phyloP scores from a whole-genome alignment of 2,888 invertebrate species.

The Coenonympha glycerion region DNA sequence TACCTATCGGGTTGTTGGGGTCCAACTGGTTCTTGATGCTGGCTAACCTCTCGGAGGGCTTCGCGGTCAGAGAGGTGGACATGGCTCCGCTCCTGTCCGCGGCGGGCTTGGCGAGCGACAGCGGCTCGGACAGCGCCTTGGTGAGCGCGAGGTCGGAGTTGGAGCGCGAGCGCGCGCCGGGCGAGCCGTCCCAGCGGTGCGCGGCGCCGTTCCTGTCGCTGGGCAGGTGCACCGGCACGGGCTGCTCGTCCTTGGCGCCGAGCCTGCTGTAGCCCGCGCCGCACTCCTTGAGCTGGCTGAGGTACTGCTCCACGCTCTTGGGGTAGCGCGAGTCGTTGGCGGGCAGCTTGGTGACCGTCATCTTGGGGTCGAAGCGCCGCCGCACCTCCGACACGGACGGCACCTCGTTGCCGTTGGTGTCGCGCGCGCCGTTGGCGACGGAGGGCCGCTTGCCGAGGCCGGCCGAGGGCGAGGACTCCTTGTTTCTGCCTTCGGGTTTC shows the following conservation, averaged over 20 bases:
- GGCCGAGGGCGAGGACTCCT: slow-evolving; percentile 55
- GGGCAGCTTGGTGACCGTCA: slow-evolving; percentile 69
- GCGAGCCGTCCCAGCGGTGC: slow-evolving; percentile 55
- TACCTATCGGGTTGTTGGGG: slow-evolving; percentile 71
- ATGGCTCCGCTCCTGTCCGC: slow-evolving; percentile 50
- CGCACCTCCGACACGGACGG: slow-evolving; percentile 77
- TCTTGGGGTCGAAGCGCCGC: slow-evolving; percentile 73
- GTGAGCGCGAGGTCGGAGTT: slow-evolving; percentile 65
- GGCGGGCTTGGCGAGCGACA: slow-evolving; percentile 52
- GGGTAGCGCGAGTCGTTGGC: slow-evolving; percentile 57
- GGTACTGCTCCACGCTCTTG: slow-evolving; percentile 56
- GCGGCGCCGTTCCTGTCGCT: slow-evolving; percentile 58
- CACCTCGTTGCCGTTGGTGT: slow-evolving; percentile 77
- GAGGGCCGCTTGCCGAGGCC: slow-evolving; percentile 59
- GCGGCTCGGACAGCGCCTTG: slow-evolving; percentile 66
- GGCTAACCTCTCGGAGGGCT: slow-evolving; percentile 61
- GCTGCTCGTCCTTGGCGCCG: slow-evolving; percentile 58
- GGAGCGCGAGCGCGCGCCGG: slow-evolving; percentile 57
- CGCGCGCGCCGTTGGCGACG: slow-evolving; percentile 66
- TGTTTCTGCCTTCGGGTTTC: slow-evolving; percentile 68
- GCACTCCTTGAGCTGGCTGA: slow-evolving; percentile 63
- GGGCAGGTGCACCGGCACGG: slow-evolving; percentile 67
- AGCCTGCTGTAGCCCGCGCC: slow-evolving; percentile 57
- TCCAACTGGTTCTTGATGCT: slow-evolving; percentile 70
- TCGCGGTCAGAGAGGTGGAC: slow-evolving; percentile 56